These are phyloP conservation scores for Macrophya alboannulata DNA, from an alignment of 2,888 invertebrate genomes.

Conservation along the genomic window DNA sequence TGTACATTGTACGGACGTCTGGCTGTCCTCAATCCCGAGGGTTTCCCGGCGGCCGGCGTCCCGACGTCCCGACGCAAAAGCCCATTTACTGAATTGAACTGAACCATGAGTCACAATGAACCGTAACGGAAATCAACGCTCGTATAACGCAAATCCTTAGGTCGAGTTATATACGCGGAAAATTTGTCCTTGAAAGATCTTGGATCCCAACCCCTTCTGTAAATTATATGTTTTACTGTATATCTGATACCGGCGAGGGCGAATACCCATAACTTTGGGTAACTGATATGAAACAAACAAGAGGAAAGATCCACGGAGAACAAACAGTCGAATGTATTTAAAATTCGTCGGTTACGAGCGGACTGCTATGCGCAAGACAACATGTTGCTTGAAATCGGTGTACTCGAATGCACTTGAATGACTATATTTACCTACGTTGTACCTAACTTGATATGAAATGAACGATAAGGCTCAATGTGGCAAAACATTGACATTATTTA, in stretches of 20 bases:
- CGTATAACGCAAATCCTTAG: slow-evolving; percentile 18
- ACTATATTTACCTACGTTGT: not conserved
- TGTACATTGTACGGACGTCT: slow-evolving; percentile 16
- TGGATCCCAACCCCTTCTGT: not conserved
- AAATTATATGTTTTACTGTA: slow-evolving; percentile 15
- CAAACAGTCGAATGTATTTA: slow-evolving; percentile 21
- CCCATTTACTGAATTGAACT: slow-evolving; percentile 47
- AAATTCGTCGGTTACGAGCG: slow-evolving; percentile 4
- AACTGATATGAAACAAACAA: slow-evolving; percentile 45
- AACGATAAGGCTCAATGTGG: not conserved
- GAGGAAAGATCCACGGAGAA: not conserved
- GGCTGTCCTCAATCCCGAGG: slow-evolving; percentile 19
- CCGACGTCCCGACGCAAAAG: slow-evolving; percentile 28
- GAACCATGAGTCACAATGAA: slow-evolving; percentile 40
- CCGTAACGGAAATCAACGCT: slow-evolving; percentile 33
- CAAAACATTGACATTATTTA: slow-evolving; percentile 13
- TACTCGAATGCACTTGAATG: not conserved
- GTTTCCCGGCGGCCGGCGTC: slow-evolving; percentile 28
- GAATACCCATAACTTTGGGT: slow-evolving; percentile 3
- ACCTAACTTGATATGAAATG: not conserved
- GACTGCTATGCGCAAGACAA: slow-evolving; percentile 16
- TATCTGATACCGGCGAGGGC: slow-evolving; percentile 9
- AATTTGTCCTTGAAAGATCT: slow-evolving; percentile 11
- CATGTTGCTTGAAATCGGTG: slow-evolving; percentile 38
- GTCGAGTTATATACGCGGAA: not conserved